Evolutionary conservation across 1,140 invertebrate genomes (phyloP), one percentile per base, ranked within the genome.

Genomic region (Lepidurus apus): DNA sequence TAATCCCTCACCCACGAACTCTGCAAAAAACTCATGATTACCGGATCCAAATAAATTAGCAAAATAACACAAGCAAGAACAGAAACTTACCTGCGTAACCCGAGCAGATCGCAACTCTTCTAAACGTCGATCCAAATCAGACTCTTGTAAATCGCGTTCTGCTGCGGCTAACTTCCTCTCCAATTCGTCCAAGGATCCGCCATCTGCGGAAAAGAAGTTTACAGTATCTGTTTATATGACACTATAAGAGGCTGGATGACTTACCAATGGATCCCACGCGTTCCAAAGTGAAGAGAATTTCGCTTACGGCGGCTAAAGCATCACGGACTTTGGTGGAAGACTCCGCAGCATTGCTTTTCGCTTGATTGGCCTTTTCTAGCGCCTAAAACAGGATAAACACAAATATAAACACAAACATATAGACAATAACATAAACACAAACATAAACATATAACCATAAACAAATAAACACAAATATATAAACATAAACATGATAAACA

Each of bases 1-100:
- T 96, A 96, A 82, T 92, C 90, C 79, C 93, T 91, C 65, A 97
- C 91, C 87, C 91, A 90, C 80, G 91, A 90, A 45, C 88, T 90
- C 84, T 96, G 93, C 42, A 89, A 87, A 81, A 90, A 78, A n/a
- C 76, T 77, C 17, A 80, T 45, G 73, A 81, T 17, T 75, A 34
- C 17, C n/a, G 34, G 17, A 24, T 24, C 26, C 17, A 75, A 75
- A 21, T 24, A 42, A n/a, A 34, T 17, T 75, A 26, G 34, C 0
- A 75, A 75, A 21, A 75, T 5, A 74, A 2, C 17, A 73, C 4
- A 73, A 73, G 24, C 65, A 24, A 24, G 24, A 24, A 73, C 24
- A 17, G 9, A 78, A 65, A 78, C 79, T 74, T 53, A 84, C 84
- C 83, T 85, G 84, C 74, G 80, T 77, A 42, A 83, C 92, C 81